Evolutionary conservation across 2,113 vertebrate species (phyloP).

Genomic region (Brachyhypopomus occidentalis): DNA sequence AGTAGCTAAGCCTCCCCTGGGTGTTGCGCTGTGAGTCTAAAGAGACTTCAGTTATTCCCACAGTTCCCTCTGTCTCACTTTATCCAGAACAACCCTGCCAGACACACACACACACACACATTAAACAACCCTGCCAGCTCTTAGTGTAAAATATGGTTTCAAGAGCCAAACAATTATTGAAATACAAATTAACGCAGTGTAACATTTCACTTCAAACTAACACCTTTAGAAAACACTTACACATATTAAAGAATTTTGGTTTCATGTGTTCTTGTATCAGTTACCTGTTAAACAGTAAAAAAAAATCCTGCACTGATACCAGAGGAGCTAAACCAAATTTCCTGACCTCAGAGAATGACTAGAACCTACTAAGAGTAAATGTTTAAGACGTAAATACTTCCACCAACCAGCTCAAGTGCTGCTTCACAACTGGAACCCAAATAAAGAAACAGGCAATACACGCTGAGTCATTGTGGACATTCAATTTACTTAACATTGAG

Average conservation of each 20-base stretch:
- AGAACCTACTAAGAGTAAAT: too few relatives aligned
- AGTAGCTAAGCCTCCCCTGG: constrained; percentile 19
- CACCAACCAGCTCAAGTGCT: background rate
- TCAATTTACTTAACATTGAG: constrained; percentile 22
- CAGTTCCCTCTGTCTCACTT: constrained; percentile 34
- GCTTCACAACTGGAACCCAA: background rate
- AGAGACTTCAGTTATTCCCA: constrained; percentile 43
- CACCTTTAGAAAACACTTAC: too few relatives aligned
- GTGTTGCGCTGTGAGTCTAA: constrained; percentile 29
- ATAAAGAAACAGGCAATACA: background rate
- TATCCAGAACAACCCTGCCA: constrained; percentile 29
- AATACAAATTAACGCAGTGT: background rate
- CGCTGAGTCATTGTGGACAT: background rate
- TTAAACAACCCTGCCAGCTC: constrained; percentile 29
- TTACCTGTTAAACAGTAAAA: too few relatives aligned
- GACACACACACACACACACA: background rate
- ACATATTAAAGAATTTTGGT: too few relatives aligned
- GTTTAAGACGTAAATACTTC: too few relatives aligned
- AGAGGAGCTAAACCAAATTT: too few relatives aligned
- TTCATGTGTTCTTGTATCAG: too few relatives aligned
- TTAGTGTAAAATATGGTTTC: background rate
- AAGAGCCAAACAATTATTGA: too few relatives aligned
- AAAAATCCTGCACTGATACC: too few relatives aligned
- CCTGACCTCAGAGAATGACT: too few relatives aligned
- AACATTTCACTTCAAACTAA: background rate